Base-by-base conservation (phyloP, 2,797 vertebrate genomes). In the Australoheros facetus region DNA sequence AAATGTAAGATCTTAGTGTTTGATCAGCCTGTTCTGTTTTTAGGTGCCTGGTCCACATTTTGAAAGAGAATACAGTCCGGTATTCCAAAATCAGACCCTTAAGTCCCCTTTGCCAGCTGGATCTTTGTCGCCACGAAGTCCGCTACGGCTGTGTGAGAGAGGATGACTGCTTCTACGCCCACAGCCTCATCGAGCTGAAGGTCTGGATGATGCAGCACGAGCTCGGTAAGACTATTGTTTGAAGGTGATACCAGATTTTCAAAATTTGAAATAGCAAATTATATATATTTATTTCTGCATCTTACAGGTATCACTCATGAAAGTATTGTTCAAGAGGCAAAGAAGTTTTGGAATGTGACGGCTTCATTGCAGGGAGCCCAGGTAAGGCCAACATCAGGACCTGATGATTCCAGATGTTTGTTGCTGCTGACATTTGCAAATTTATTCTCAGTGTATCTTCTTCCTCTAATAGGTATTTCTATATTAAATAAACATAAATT, bases 41-140 rank as follows among this genome's bases (percentile, higher is more conserved):
- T 69, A 99, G 98, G 96, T 99, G 98, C 95, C 97, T 99, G 93
- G 97, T 99, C 85, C 98, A 99, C 93, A 97, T 97, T 92, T 93
- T 98, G 89, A 96, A 96, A 86, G 98, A 98, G 88, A 97, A 96
- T 30, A 96, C 96, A 11, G 95, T 99, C 45, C 97, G 97, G 5
- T 99, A 99, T 92, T 97, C 96, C 78, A 99, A 99, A 95, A 96
- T 99, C 71, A 93, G 98, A 74, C 96, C 96, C 7, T 93, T 96
- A 84, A 94, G 92, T 72, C 76, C 83, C 17, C 95, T 94, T 0
- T 96, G 95, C 87, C 97, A 97, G 83, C 94, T 99, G 55, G 98
- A 99, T 84, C 91, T 99, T 4, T 99, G 98, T 93, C 96, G 98
- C 1, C 98, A 99, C 3, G 98, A 98, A 87, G 98, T 98, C 5